Conservation (phyloP, 1,140 invertebrate species). For the Psix sp. region DNA sequence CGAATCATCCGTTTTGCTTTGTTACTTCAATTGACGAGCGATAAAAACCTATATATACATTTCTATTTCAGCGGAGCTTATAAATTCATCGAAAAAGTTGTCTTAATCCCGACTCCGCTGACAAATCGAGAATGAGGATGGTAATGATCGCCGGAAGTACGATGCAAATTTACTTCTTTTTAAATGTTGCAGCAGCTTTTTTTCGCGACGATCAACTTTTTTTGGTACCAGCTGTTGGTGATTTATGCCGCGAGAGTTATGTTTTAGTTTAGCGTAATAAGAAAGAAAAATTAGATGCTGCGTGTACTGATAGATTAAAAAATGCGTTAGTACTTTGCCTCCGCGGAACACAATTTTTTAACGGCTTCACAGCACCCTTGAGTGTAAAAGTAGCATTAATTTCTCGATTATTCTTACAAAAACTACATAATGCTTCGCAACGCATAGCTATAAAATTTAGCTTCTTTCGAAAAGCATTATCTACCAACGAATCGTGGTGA, state of each 20-base stretch:
- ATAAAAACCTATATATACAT: conserved; percentile 23
- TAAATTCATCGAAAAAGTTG: conserved; percentile 28
- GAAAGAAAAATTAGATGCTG: no score
- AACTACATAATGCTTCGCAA: conserved; percentile 47
- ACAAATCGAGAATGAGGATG: conserved; percentile 24
- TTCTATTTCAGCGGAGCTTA: conserved; percentile 36
- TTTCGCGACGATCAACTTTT: no score
- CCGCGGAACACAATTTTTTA: conserved; percentile 25
- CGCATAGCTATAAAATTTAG: conserved; percentile 54
- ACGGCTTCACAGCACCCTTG: conserved; percentile 43
- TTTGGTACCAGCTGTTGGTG: no score
- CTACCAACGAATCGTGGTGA: conserved; percentile 47
- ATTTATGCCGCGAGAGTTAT: no score
- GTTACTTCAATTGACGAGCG: conserved; percentile 4
- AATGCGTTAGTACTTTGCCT: not conserved
- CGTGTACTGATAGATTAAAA: not conserved
- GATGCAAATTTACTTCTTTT: no score
- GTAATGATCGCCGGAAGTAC: conserved; percentile 5
- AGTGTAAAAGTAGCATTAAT: conserved; percentile 42
- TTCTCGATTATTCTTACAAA: conserved; percentile 47
- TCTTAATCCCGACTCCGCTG: conserved; percentile 34
- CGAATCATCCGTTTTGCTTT: conserved; percentile 4
- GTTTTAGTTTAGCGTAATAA: no score
- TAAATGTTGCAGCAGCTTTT: no score
- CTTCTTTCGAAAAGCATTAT: conserved; percentile 50